These are phyloP conservation scores for Lordiphosa collinella DNA, from an alignment of 1,140 invertebrate species.

Conservation along the genomic window DNA sequence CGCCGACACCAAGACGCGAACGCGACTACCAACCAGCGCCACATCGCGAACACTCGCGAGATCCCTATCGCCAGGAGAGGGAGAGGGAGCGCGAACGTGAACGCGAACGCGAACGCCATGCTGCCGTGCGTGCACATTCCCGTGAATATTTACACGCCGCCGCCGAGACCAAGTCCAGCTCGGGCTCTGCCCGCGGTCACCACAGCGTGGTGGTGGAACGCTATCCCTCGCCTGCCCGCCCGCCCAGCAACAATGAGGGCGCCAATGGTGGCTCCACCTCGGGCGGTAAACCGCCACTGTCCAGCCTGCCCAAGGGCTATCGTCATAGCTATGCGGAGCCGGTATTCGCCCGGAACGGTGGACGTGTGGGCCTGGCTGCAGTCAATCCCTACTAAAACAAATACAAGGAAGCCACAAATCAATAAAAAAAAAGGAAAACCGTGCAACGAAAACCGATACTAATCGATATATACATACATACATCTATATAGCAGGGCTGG, in stretches of 20 bases:
- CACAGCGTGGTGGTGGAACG: slow-evolving; percentile 24
- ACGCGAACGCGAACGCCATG: slow-evolving; percentile 25
- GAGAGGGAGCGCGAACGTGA: slow-evolving; percentile 14
- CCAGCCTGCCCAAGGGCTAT: slow-evolving; percentile 79
- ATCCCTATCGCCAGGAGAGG: slow-evolving; percentile 36
- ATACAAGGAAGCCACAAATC: background rate
- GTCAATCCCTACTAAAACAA: slow-evolving; percentile 70
- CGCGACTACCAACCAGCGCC: slow-evolving; percentile 35
- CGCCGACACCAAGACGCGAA: slow-evolving; percentile 24
- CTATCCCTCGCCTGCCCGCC: slow-evolving; percentile 57
- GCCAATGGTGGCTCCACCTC: slow-evolving; percentile 8
- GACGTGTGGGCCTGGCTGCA: slow-evolving; percentile 73
- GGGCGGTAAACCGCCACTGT: slow-evolving; percentile 43
- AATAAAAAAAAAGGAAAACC: slow-evolving; percentile 12
- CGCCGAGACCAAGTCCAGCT: slow-evolving; percentile 38
- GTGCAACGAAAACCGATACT: slow-evolving; percentile 42
- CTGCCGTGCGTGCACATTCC: slow-evolving; percentile 44
- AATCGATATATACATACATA: slow-evolving; percentile 17
- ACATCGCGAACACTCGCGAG: slow-evolving; percentile 38
- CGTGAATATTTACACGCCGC: slow-evolving; percentile 47
- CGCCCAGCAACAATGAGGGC: slow-evolving; percentile 22
- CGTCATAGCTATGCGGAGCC: slow-evolving; percentile 81
- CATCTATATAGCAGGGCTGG: background rate
- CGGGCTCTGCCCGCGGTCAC: slow-evolving; percentile 24
- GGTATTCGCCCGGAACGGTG: slow-evolving; percentile 71